phyloP scores from a whole-genome alignment of 1,140 invertebrate species.

The Zaprionus capensis region DNA sequence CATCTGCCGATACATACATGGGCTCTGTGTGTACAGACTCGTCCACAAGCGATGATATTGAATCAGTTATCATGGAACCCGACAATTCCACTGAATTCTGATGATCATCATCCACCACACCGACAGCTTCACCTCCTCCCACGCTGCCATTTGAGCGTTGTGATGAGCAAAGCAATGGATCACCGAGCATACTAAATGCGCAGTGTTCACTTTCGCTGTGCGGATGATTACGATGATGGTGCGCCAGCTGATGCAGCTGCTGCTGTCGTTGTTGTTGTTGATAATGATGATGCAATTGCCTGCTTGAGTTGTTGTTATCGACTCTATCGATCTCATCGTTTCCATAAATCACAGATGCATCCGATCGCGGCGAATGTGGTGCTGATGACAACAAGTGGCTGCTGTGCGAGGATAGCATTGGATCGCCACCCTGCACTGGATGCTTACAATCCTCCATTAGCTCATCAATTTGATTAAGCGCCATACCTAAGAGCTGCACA shows the following conservation, averaged over 20 bases:
- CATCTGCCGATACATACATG: conserved; percentile 63
- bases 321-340: neutral
- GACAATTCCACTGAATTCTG: conserved; percentile 59
- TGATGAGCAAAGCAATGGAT: conserved; percentile 84
- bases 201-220: conserved; percentile 27
- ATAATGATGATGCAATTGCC: conserved; percentile 21
- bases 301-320: neutral
- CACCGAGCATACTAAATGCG: conserved; percentile 29
- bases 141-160: conserved; percentile 66
- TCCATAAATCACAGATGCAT: conserved; percentile 7
- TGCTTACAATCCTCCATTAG: conserved; percentile 92
- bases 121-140: conserved; percentile 7
- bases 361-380: conserved; percentile 83
- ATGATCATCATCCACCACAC: conserved; percentile 36
- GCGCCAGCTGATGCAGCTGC: conserved; percentile 1
- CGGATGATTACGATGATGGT: conserved; percentile 16
- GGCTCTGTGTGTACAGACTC: conserved; percentile 55
- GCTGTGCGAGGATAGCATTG: conserved; percentile 84
- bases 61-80: conserved; percentile 64
- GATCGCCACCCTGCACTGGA: conserved; percentile 88
- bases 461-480: conserved; percentile 90
- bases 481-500: conserved; percentile 84
- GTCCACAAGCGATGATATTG: conserved; percentile 62
- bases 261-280: conserved; percentile 18
- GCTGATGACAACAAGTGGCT: conserved; percentile 84